phyloP scores from a whole-genome alignment of 1,140 invertebrate genomes.

The Mya arenaria region DNA sequence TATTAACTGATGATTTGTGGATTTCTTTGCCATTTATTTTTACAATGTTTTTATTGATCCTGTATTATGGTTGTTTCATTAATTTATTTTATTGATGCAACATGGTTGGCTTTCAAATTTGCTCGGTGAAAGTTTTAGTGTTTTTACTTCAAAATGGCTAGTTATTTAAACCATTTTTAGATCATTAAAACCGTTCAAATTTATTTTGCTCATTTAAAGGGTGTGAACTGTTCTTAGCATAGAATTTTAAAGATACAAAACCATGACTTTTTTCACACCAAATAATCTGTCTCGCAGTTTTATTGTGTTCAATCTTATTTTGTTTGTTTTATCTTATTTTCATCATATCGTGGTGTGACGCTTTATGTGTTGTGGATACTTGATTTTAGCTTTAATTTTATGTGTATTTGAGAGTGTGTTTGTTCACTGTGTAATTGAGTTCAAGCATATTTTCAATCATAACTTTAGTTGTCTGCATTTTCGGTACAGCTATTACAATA shows the following conservation, averaged over 20 bases:
- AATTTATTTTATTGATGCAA: no score
- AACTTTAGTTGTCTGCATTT: slow-evolving; percentile 55
- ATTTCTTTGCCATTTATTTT: no score
- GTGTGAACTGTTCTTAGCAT: background rate
- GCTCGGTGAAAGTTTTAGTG: background rate
- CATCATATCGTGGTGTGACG: slow-evolving; percentile 8
- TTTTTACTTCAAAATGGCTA: background rate
- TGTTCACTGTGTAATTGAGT: slow-evolving; percentile 1
- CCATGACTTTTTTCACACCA: background rate
- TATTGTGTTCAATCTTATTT: slow-evolving; percentile 22
- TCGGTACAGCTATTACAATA: background rate
- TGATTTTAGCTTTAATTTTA: slow-evolving; percentile 10
- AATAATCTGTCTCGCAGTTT: slow-evolving; percentile 14
- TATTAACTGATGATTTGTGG: no score
- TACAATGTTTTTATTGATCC: no score
- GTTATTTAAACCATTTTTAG: no score
- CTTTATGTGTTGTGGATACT: slow-evolving; percentile 24
- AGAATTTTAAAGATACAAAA: background rate
- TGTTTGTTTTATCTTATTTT: slow-evolving; percentile 19
- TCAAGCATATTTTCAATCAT: slow-evolving; percentile 38
- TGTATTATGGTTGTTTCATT: no score
- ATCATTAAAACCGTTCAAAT: no score
- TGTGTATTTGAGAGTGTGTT: slow-evolving; percentile 1
- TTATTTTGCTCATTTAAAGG: background rate
- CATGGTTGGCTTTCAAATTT: no score